A percentile compares a stretch with the other conserved stretches of the same genome.
Conservation (phyloP, 2,888 invertebrate genomes). For the Hypolimnas misippus region DNA sequence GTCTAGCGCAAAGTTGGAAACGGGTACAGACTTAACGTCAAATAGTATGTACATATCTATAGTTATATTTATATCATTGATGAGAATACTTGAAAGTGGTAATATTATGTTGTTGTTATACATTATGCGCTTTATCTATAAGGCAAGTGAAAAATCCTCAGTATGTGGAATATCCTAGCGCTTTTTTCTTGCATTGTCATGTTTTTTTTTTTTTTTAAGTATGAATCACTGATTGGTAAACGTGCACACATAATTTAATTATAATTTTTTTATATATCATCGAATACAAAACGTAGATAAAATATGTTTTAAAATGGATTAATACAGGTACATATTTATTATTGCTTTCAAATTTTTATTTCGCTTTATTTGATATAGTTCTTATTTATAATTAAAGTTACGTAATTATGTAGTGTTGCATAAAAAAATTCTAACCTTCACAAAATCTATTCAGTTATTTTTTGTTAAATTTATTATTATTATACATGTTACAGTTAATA, state of each 20-base stretch:
- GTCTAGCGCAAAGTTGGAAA: too few species aligned
- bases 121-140: too few species aligned
- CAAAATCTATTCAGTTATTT: neutral
- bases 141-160: too few species aligned
- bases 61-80: too few species aligned
- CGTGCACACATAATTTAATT: neutral
- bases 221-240: neutral
- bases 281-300: neutral
- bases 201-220: neutral
- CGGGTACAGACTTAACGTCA: too few species aligned
- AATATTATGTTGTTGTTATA: too few species aligned
- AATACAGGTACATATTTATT: conserved; percentile 7
- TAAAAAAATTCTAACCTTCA: neutral
- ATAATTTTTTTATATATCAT: neutral
- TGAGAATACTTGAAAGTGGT: neutral
- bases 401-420: neutral
- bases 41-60: too few species aligned
- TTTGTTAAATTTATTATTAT: neutral
- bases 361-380: neutral
- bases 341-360: neutral
- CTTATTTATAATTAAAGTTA: neutral
- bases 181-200: neutral
- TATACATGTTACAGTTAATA: neutral
- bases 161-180: neutral
- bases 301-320: conserved; percentile 2